Evolutionary conservation across 2,888 invertebrate species (phyloP).

Genomic region (Archips crataeganus): DNA sequence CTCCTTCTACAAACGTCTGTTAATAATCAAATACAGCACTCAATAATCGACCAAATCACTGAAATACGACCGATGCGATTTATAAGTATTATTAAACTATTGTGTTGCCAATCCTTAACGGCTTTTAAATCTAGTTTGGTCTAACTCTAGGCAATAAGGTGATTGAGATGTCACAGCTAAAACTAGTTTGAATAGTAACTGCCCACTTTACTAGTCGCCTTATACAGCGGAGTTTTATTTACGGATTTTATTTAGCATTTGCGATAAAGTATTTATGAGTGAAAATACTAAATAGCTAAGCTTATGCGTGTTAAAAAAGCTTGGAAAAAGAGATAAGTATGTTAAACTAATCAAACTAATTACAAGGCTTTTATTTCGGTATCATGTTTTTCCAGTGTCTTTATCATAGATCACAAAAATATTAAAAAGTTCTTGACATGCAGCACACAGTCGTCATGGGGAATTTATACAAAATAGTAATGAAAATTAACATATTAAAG

Average conservation of each 20-base stretch:
- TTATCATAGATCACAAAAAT: too few relatives aligned
- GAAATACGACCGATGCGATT: conserved; percentile 3
- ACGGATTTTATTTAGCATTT: conserved; percentile 7
- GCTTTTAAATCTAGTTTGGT: conserved; percentile 8
- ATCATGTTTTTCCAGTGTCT: too few relatives aligned
- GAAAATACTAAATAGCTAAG: not conserved
- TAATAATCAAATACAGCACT: not conserved
- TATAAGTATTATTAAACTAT: not conserved
- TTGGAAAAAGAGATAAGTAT: too few relatives aligned
- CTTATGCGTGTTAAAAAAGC: not conserved
- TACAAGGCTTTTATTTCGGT: too few relatives aligned
- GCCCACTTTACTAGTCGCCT: conserved; percentile 62
- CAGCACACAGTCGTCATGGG: too few relatives aligned
- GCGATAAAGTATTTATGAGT: not conserved
- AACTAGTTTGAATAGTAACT: conserved; percentile 74
- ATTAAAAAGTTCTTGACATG: too few relatives aligned
- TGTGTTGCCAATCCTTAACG: conserved; percentile 11
- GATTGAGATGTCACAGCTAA: conserved; percentile 78
- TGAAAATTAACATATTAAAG: too few relatives aligned
- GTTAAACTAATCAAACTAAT: too few relatives aligned
- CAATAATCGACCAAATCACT: not conserved
- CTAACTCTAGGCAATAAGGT: conserved; percentile 51
- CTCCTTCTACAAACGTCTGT: not conserved
- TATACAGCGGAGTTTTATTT: not conserved
- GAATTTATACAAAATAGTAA: too few relatives aligned